These are phyloP conservation scores for Silurus meridionalis DNA, from an alignment of 2,113 vertebrate species.

Conservation along the genomic window DNA sequence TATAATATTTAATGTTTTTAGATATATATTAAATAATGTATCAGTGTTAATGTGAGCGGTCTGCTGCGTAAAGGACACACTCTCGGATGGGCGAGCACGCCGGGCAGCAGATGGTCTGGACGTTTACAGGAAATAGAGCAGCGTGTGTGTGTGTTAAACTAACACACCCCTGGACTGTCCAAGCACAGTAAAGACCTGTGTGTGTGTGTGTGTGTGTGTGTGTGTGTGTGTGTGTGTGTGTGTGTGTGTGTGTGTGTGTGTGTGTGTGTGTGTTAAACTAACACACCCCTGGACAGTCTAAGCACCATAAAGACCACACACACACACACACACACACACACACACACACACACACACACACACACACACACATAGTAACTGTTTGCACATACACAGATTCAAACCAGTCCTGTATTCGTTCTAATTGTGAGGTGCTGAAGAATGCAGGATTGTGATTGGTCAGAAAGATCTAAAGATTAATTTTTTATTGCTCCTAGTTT, in stretches of 20 bases:
- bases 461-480: background rate
- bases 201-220: background rate
- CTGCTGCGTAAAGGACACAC: constrained; percentile 24
- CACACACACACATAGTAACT: background rate
- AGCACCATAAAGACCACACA: background rate
- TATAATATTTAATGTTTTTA: too few species aligned
- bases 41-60: background rate
- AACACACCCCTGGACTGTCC: constrained; percentile 25
- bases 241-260: background rate
- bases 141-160: constrained; percentile 3
- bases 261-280: background rate
- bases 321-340: background rate
- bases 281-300: background rate
- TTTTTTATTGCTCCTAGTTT: background rate
- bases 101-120: constrained; percentile 38
- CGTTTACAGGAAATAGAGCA: constrained; percentile 28
- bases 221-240: background rate
- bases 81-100: constrained; percentile 9
- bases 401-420: background rate
- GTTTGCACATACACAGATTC: background rate
- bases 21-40: background rate
- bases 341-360: background rate
- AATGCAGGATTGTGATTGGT: background rate
- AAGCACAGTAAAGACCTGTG: background rate
- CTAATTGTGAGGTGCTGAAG: background rate